phyloP scores from a whole-genome alignment of 1,140 invertebrate species.

The Cyclargus thomasi region DNA sequence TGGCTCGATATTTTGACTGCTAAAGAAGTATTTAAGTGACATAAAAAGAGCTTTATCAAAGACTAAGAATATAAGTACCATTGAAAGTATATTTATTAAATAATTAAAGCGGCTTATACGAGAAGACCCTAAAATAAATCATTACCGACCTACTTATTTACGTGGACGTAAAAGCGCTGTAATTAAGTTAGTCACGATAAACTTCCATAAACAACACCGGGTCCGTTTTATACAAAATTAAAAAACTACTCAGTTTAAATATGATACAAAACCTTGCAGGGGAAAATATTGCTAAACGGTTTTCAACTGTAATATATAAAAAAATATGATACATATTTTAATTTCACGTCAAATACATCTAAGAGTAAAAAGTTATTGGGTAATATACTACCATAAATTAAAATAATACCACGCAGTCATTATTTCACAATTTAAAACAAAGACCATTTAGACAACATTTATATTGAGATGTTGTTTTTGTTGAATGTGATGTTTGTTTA shows the following conservation, averaged over 20 bases:
- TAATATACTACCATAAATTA: not conserved
- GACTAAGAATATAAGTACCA: not conserved
- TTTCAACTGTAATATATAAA: too few relatives aligned
- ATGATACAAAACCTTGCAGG: not conserved
- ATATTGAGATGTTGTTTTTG: not conserved
- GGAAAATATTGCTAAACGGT: not conserved
- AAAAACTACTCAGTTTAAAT: not conserved
- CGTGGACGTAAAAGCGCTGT: not conserved
- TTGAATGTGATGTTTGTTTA: not conserved
- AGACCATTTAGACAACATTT: not conserved
- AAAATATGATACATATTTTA: too few relatives aligned
- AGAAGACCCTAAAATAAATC: not conserved
- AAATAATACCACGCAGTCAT: not conserved
- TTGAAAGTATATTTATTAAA: not conserved
- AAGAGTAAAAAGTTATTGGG: not conserved
- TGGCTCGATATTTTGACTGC: not conserved
- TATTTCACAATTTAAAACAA: not conserved
- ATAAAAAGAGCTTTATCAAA: not conserved
- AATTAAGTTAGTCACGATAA: slow-evolving; percentile 6
- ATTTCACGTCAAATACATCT: not conserved
- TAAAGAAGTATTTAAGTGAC: too few relatives aligned
- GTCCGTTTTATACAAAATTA: not conserved
- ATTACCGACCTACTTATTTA: slow-evolving; percentile 3
- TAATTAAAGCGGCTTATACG: not conserved
- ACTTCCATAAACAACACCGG: not conserved